Evolutionary conservation across 1,140 invertebrate genomes (phyloP), one percentile per base, ranked within the genome.

Genomic region (Drosophila pseudoananassae): DNA sequence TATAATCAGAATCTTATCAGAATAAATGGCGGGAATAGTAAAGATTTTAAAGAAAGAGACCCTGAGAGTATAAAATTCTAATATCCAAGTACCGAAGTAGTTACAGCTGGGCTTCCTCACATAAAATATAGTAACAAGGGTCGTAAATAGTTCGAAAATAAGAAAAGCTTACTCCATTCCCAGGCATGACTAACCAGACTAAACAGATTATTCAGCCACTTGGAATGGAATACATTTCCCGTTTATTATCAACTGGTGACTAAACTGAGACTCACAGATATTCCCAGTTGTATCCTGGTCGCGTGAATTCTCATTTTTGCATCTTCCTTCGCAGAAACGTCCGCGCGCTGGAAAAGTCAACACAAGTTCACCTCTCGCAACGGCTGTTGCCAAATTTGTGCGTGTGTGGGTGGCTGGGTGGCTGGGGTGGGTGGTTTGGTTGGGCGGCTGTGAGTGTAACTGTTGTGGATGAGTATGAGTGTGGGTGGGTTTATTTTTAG

Each of bases 321-420:
- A 69, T 69, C 47, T 68, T 69, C 43, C 31, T 36, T 29, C 63
- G 65, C n/a, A 46, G 33, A 36, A 53, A 68, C 23, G 50, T 50
- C 63, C 63, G 65, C 66, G 64, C 31, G 40, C 64, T 69, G 66
- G 66, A 69, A 68, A 69, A 69, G 65, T 69, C 66, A 68, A 69
- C 66, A 56, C 63, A 69, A 69, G 66, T 69, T 69, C 63, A 69
- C 66, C 43, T 69, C 31, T 33, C 55, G 25, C 23, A 14, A 15
- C 53, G 38, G 53, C 53, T 63, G 60, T 58, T 63, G 60, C 60
- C 60, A 58, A 69, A 69, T 17, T 52, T 52, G 57, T 60, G 49
- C 47, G 57, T 47, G 12, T 23, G 56, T 58, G 45, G 10, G 56
- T 66, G 61, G 27, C 27, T 65, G 33, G n/a, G 47, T 23, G 9